Evolutionary conservation across 2,113 vertebrate species (phyloP).

Genomic region (Chloropsis cyanopogon): DNA sequence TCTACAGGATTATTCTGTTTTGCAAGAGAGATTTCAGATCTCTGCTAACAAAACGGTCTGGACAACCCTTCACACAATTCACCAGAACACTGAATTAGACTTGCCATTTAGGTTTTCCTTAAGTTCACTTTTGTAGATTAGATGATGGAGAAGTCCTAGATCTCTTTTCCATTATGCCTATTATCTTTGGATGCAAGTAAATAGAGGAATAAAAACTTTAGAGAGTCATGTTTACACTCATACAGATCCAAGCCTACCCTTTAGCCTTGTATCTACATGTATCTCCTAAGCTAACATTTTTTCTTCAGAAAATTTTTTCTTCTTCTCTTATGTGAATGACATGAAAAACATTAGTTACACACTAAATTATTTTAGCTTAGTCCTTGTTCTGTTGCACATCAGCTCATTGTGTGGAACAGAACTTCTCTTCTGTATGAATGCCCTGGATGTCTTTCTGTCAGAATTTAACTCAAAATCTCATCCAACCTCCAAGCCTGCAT

Average conservation of each 20-base stretch:
- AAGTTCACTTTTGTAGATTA: not conserved
- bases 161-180: not conserved
- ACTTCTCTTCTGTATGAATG: not conserved
- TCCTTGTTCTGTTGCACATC: not conserved
- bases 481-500: not conserved
- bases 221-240: not conserved
- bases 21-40: not conserved
- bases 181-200: not conserved
- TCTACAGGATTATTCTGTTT: not conserved
- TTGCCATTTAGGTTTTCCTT: not conserved
- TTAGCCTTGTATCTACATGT: not conserved
- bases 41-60: not conserved
- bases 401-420: not conserved
- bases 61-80: not conserved
- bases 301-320: not conserved
- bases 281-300: not conserved
- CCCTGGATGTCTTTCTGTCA: not conserved
- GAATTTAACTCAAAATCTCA: not conserved
- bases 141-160: not conserved
- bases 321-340: not conserved
- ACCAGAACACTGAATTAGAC: not conserved
- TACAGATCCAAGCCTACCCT: not conserved
- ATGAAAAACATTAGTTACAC: not conserved
- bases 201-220: not conserved
- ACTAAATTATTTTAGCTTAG: not conserved